phyloP scores from a whole-genome alignment of 2,888 invertebrate genomes.

The Microplitis deprimator region DNA sequence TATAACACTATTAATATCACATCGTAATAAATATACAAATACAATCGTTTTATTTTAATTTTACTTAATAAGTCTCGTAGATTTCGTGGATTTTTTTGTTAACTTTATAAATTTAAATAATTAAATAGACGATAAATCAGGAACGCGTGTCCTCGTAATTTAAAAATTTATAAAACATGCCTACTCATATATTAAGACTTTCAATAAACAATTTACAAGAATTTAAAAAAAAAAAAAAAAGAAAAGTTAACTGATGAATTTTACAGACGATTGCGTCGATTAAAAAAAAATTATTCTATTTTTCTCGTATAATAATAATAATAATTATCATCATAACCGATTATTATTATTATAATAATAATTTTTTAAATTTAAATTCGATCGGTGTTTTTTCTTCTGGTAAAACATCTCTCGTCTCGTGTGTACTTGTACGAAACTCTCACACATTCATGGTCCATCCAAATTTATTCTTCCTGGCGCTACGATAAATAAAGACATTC shows the following conservation, averaged over 20 bases:
- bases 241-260: background rate
- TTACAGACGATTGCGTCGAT: background rate
- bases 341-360: no score
- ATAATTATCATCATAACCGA: no score
- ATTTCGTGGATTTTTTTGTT: background rate
- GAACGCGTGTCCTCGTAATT: background rate
- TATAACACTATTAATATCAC: conserved; percentile 22
- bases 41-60: conserved; percentile 13
- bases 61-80: background rate
- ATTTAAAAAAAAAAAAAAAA: background rate
- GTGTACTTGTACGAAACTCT: conserved; percentile 11
- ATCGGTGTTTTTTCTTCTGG: background rate
- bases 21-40: conserved; percentile 17
- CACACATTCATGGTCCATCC: conserved; percentile 17
- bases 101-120: background rate
- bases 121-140: background rate
- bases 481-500: conserved; percentile 4
- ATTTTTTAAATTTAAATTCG: background rate
- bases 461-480: conserved; percentile 1
- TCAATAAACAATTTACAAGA: background rate
- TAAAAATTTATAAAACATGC: background rate
- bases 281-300: background rate
- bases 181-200: background rate
- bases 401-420: background rate
- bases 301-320: background rate